A percentile compares a stretch with the other conserved stretches of the same genome.
These are phyloP conservation scores for Matsumyia berberina DNA, from an alignment of 2,888 invertebrate genomes.

Conservation along the genomic window DNA sequence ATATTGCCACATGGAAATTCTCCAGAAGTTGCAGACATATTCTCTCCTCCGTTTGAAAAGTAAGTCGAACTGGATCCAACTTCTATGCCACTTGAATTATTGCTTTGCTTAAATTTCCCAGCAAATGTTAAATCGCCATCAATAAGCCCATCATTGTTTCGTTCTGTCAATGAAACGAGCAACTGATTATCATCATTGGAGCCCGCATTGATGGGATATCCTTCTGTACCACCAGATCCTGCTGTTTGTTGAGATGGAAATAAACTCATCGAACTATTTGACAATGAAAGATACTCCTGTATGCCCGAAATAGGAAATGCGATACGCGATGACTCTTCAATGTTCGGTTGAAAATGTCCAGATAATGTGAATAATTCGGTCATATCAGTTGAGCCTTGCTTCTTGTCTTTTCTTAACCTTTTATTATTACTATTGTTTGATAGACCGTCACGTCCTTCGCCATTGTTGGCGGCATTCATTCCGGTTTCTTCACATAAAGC, in stretches of 20 bases:
- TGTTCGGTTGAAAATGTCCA: conserved; percentile 74
- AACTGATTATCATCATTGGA: conserved; percentile 49
- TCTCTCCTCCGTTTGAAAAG: conserved; percentile 53
- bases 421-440: conserved; percentile 68
- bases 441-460: not conserved
- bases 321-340: conserved; percentile 76
- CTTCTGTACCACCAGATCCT: conserved; percentile 54
- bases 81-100: conserved; percentile 68
- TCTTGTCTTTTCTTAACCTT: conserved; percentile 80
- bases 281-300: conserved; percentile 77
- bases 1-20: conserved; percentile 47
- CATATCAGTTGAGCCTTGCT: conserved; percentile 67
- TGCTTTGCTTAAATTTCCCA: conserved; percentile 81
- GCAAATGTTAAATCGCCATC: conserved; percentile 81
- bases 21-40: conserved; percentile 14
- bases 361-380: conserved; percentile 54
- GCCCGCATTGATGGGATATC: conserved; percentile 32
- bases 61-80: conserved; percentile 56
- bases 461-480: conserved; percentile 17
- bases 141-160: conserved; percentile 29
- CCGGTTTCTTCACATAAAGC: conserved; percentile 38
- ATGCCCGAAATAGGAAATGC: conserved; percentile 74
- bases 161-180: conserved; percentile 31
- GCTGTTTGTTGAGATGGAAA: conserved; percentile 74
- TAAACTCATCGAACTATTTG: conserved; percentile 81